phyloP scores from a whole-genome alignment of 2,797 vertebrate genomes.

The Halcyon chelicuti region DNA sequence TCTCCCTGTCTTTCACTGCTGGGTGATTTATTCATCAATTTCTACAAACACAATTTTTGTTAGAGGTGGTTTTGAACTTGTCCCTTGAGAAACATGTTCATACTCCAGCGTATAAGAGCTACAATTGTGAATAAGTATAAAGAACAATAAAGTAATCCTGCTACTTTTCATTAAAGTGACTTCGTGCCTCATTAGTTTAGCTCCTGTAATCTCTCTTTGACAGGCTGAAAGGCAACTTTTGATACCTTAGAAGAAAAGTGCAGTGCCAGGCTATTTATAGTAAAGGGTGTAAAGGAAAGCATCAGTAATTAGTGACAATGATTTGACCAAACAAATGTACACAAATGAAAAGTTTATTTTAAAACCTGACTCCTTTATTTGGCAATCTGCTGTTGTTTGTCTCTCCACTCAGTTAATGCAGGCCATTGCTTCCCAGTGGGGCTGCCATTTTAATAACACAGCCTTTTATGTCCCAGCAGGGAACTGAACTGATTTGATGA shows the following conservation, averaged over 20 bases:
- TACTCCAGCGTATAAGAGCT: background rate
- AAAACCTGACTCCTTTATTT: background rate
- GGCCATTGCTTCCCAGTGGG: background rate
- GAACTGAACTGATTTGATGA: background rate
- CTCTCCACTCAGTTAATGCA: background rate
- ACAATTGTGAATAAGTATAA: background rate
- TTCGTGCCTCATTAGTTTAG: slow-evolving; percentile 2
- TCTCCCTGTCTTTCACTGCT: background rate
- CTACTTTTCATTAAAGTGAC: background rate
- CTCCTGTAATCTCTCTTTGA: slow-evolving; percentile 4
- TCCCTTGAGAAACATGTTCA: background rate
- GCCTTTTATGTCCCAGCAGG: background rate
- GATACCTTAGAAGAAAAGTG: background rate
- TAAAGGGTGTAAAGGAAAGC: background rate
- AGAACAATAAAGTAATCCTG: background rate
- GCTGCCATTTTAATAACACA: background rate
- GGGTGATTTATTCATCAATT: background rate
- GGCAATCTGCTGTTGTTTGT: background rate
- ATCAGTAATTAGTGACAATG: background rate
- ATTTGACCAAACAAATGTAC: background rate
- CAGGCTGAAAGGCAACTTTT: background rate
- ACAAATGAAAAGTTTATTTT: background rate
- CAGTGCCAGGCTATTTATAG: background rate
- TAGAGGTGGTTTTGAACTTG: background rate
- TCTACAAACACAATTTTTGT: background rate